Evolutionary conservation across 2,888 invertebrate species (phyloP).

Genomic region (Trichacis sp.): DNA sequence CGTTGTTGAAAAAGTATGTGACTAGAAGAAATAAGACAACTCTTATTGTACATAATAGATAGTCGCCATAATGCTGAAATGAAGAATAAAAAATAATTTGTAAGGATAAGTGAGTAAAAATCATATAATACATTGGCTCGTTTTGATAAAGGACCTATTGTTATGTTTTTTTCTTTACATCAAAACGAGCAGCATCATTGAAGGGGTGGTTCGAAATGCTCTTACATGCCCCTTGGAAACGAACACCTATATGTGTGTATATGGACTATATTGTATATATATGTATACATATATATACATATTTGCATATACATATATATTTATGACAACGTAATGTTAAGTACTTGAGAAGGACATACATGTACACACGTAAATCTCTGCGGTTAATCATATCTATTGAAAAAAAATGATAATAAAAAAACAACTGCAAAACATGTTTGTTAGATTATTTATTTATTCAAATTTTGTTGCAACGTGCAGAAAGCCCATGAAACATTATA

Average conservation of each 20-base stretch:
- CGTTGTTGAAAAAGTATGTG: conserved; percentile 52
- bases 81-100: not conserved
- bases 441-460: too few relatives aligned
- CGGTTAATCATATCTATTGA: conserved; percentile 61
- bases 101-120: not conserved
- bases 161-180: not conserved
- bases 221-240: too few relatives aligned
- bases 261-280: conserved; percentile 52
- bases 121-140: not conserved
- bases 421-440: conserved; percentile 56
- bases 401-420: conserved; percentile 55
- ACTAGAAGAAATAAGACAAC: conserved; percentile 44
- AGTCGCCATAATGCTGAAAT: conserved; percentile 25
- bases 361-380: conserved; percentile 55
- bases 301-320: conserved; percentile 38
- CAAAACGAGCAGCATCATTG: not conserved
- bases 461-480: too few relatives aligned
- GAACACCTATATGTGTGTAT: conserved; percentile 39
- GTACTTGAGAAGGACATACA: conserved; percentile 49
- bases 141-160: too few relatives aligned
- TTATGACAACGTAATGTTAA: conserved; percentile 51
- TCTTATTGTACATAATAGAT: conserved; percentile 52
- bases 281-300: conserved; percentile 43
- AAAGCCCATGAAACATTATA: too few relatives aligned
- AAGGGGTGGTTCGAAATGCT: not conserved